phyloP scores from a whole-genome alignment of 2,113 vertebrate genomes.

The Spilogale gracilis region DNA sequence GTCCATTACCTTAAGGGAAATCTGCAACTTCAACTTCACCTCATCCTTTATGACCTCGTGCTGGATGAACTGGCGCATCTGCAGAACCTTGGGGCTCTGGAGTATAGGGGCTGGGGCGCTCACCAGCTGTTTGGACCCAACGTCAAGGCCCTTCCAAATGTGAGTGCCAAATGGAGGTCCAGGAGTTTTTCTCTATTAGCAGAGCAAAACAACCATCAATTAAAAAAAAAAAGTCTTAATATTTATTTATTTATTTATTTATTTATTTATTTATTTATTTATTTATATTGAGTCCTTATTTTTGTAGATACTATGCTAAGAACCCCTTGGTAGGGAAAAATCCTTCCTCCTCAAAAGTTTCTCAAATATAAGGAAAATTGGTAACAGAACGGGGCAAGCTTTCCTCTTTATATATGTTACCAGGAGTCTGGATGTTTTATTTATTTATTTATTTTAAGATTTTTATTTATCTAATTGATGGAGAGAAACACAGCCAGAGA shows the following conservation, averaged over 20 bases:
- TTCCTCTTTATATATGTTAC: neutral
- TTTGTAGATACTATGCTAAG: neutral
- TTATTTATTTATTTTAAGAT: too few relatives aligned
- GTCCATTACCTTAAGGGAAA: slow-evolving; percentile 91
- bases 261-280: neutral
- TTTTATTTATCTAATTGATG: too few relatives aligned
- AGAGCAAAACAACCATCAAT: slow-evolving; percentile 29
- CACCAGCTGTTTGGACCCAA: slow-evolving; percentile 70
- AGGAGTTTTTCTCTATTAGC: slow-evolving; percentile 86
- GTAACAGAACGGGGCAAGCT: neutral
- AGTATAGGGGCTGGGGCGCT: slow-evolving; percentile 60
- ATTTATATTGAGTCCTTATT: neutral
- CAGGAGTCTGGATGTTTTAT: neutral
- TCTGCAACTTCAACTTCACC: slow-evolving; percentile 87
- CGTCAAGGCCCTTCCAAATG: slow-evolving; percentile 85
- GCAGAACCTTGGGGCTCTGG: slow-evolving; percentile 91
- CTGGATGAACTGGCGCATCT: slow-evolving; percentile 91
- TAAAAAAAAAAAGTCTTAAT: neutral
- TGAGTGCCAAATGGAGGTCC: slow-evolving; percentile 82
- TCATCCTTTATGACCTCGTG: slow-evolving; percentile 86
- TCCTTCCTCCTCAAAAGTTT: neutral
- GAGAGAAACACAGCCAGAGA: too few relatives aligned
- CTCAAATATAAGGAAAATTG: neutral
- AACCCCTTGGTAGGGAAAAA: neutral
- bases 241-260: neutral